Evolutionary conservation across 2,797 vertebrate species (phyloP).

Genomic region (Enteromius treurensis): DNA sequence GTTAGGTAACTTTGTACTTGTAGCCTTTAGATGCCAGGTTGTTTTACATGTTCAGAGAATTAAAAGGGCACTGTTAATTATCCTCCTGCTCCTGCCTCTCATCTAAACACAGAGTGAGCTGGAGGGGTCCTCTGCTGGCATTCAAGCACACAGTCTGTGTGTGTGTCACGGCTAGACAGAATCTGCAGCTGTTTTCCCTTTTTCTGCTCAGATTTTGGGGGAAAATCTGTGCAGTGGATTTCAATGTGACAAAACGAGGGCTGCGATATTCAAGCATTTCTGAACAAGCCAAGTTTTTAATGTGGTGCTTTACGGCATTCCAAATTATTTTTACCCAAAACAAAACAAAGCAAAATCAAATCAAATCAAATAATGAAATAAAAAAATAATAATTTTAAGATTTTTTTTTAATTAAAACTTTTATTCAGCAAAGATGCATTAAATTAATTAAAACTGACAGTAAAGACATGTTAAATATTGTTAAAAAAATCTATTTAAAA

Average conservation of each 20-base stretch:
- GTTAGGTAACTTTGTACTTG: slow-evolving; percentile 13
- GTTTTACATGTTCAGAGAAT: slow-evolving; percentile 35
- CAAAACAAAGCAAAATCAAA: background rate
- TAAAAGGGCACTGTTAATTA: slow-evolving; percentile 54
- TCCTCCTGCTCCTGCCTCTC: slow-evolving; percentile 25
- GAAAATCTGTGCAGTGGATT: background rate
- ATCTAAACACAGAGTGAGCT: slow-evolving; percentile 15
- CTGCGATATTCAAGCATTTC: background rate
- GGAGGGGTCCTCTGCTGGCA: slow-evolving; percentile 34
- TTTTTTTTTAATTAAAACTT: too few species aligned
- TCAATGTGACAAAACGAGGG: background rate
- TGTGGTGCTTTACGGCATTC: background rate
- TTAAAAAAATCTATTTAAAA: too few species aligned
- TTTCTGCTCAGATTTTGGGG: background rate
- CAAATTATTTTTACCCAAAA: background rate
- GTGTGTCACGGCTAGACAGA: background rate
- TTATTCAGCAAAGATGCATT: too few species aligned
- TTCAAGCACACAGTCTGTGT: background rate
- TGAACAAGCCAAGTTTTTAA: background rate
- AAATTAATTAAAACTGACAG: too few species aligned
- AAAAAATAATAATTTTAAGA: too few species aligned
- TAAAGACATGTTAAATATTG: too few species aligned
- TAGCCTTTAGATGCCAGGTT: slow-evolving; percentile 28
- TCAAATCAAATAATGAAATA: background rate
- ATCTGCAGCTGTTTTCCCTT: background rate